These are phyloP conservation scores for Ericerus pela DNA, from an alignment of 1,140 invertebrate species.

Conservation along the genomic window DNA sequence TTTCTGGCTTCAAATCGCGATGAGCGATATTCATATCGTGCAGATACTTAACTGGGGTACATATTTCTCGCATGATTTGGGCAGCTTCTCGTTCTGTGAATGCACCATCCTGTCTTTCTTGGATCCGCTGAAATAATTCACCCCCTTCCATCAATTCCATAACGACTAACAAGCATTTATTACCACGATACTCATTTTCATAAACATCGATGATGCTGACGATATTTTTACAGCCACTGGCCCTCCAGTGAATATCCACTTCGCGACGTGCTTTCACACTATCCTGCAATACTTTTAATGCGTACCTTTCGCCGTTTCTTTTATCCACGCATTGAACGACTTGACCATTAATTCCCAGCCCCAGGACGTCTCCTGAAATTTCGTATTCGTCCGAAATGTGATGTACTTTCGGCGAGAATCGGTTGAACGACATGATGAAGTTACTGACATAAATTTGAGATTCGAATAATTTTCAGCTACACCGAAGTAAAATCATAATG, in stretches of 20 bases:
- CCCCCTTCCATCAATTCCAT: slow-evolving; percentile 99
- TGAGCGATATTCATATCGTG: slow-evolving; percentile 95
- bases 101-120: slow-evolving; percentile 78
- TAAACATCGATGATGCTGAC: slow-evolving; percentile 91
- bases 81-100: slow-evolving; percentile 91
- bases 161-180: slow-evolving; percentile 83
- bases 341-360: slow-evolving; percentile 96
- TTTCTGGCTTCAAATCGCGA: slow-evolving; percentile 89
- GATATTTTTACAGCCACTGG: slow-evolving; percentile 78
- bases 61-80: slow-evolving; percentile 90
- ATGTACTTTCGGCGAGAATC: slow-evolving; percentile 47
- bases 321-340: slow-evolving; percentile 61
- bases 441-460: too few relatives aligned
- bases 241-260: slow-evolving; percentile 89
- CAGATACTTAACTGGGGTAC: slow-evolving; percentile 84
- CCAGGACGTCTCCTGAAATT: slow-evolving; percentile 85
- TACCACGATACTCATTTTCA: slow-evolving; percentile 81
- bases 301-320: slow-evolving; percentile 56
- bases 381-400: slow-evolving; percentile 83
- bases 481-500: too few relatives aligned
- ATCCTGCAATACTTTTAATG: slow-evolving; percentile 82
- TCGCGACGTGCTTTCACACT: slow-evolving; percentile 81
- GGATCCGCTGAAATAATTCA: slow-evolving; percentile 90
- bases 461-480: too few relatives aligned
- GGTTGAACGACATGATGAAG: slow-evolving; percentile 13